A percentile compares a stretch with the other conserved stretches of the same genome.
phyloP scores from a whole-genome alignment of 2,888 invertebrate species.

The Loripinus fragilis region DNA sequence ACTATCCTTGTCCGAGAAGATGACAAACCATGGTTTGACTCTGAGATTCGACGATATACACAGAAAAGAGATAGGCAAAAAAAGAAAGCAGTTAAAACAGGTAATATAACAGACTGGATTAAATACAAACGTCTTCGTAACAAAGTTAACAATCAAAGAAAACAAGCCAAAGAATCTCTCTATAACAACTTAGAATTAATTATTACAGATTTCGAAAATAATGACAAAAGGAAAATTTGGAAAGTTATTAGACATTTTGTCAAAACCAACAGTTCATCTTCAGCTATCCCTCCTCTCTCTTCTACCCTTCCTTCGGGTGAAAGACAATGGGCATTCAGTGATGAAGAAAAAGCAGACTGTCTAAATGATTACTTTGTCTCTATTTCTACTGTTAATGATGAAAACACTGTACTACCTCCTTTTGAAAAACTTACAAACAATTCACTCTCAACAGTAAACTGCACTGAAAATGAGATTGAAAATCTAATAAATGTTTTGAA shows the following conservation, averaged over 20 bases:
- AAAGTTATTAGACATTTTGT: background rate
- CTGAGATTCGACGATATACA: slow-evolving; percentile 10
- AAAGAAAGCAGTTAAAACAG: slow-evolving; percentile 9
- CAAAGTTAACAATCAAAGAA: background rate
- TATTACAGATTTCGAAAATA: background rate
- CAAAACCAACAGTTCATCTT: background rate
- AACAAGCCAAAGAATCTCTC: background rate
- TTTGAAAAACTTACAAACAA: background rate
- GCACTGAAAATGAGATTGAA: background rate
- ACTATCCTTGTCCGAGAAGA: slow-evolving; percentile 14
- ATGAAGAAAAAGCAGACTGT: background rate
- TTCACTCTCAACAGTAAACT: background rate
- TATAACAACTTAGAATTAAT: background rate
- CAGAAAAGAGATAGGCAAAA: slow-evolving; percentile 23
- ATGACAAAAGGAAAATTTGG: background rate
- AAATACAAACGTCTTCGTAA: slow-evolving; percentile 29
- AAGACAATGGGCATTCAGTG: background rate
- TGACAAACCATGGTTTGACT: slow-evolving; percentile 34
- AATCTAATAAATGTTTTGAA: background rate
- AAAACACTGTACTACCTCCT: background rate
- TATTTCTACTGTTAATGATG: background rate
- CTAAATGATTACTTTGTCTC: background rate
- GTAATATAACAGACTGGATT: slow-evolving; percentile 9
- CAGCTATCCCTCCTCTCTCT: too few relatives aligned
- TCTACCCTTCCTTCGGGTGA: too few relatives aligned